These are phyloP conservation scores for Aldabrachelys gigantea DNA, from an alignment of 2,113 vertebrate genomes.

Conservation along the genomic window DNA sequence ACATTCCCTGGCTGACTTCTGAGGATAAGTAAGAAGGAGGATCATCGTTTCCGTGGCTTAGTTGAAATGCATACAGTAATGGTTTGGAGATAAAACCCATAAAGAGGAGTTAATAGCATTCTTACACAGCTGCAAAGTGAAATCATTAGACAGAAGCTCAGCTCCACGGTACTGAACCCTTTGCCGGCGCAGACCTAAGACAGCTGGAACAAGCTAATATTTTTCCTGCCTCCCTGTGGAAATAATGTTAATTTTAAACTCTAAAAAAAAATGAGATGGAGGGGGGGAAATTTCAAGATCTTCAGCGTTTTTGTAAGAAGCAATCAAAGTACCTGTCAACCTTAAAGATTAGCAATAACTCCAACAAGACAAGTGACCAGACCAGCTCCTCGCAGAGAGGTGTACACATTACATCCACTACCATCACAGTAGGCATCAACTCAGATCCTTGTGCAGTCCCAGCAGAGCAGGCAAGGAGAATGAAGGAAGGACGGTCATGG, in stretches of 20 bases:
- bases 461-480: not conserved
- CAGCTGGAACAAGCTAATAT: not conserved
- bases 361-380: not conserved
- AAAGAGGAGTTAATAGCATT: not conserved
- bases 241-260: not conserved
- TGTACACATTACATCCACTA: not conserved
- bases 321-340: not conserved
- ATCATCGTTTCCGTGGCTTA: not conserved
- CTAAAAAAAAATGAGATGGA: not conserved
- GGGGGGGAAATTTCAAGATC: not conserved
- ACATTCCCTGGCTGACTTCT: not conserved
- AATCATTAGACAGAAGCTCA: not conserved
- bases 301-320: not conserved
- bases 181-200: not conserved
- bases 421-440: not conserved
- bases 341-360: not conserved
- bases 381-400: not conserved
- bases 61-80: not conserved
- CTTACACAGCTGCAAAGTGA: not conserved
- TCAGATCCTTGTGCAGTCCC: not conserved
- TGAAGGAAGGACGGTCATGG: not conserved
- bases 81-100: not conserved
- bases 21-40: not conserved
- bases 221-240: not conserved
- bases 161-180: accelerated